These are phyloP conservation scores for Andrena minutula DNA, from an alignment of 2,888 invertebrate species.

Conservation along the genomic window DNA sequence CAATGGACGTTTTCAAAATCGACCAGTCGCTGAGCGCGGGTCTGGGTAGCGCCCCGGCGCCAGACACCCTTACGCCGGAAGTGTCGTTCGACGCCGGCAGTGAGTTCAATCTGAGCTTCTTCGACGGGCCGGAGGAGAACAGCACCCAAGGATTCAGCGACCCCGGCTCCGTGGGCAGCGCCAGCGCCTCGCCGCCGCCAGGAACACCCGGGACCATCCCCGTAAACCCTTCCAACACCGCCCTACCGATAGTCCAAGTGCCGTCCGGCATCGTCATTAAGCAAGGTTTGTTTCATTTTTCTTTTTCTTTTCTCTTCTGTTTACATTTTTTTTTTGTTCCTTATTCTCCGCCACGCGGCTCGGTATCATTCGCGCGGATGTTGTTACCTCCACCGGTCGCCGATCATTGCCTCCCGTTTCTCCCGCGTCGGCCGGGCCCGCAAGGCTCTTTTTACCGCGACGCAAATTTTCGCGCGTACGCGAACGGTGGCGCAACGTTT, in stretches of 20 bases:
- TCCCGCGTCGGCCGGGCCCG: no score
- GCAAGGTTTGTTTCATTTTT: conserved; percentile 82
- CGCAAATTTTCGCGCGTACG: not conserved
- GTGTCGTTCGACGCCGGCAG: conserved; percentile 91
- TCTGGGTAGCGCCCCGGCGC: conserved; percentile 87
- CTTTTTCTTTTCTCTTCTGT: conserved; percentile 13
- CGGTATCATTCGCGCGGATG: no score
- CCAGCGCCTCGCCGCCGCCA: conserved; percentile 83
- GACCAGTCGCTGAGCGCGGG: conserved; percentile 89
- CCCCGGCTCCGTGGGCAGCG: conserved; percentile 88
- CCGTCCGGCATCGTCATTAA: conserved; percentile 83
- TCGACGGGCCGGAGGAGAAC: conserved; percentile 90
- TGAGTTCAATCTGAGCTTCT: conserved; percentile 93
- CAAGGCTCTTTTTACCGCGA: not conserved
- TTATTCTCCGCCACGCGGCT: not conserved
- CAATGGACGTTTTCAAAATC: conserved; percentile 91
- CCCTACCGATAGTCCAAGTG: conserved; percentile 81
- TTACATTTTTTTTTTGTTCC: not conserved
- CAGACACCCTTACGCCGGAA: conserved; percentile 88
- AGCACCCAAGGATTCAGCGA: conserved; percentile 90
- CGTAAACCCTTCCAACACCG: conserved; percentile 79
- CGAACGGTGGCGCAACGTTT: conserved; percentile 28
- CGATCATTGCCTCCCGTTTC: not conserved
- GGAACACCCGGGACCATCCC: conserved; percentile 79
- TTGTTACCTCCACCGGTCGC: no score